Conservation (phyloP, 2,113 vertebrate species). For the Syrmaticus mikado region DNA sequence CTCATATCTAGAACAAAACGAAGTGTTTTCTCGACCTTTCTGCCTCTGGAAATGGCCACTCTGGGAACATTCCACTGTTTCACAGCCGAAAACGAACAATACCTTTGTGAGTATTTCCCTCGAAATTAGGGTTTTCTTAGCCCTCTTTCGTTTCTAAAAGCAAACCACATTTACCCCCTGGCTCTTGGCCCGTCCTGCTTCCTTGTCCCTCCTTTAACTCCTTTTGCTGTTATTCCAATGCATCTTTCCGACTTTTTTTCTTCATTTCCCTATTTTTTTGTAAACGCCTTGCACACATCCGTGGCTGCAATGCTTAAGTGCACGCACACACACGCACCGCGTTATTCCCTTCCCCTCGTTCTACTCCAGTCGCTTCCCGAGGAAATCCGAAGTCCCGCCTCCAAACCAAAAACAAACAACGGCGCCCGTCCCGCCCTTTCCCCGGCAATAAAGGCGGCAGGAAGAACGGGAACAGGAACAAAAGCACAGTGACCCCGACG, state of each 20-base stretch:
- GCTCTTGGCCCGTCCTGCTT: background rate
- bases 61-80: background rate
- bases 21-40: background rate
- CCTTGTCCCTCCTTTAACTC: background rate
- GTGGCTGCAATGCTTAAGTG: background rate
- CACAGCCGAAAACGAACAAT: accelerated
- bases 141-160: background rate
- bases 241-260: background rate
- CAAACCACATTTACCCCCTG: no score
- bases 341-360: background rate
- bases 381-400: background rate
- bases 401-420: background rate
- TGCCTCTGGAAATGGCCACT: background rate
- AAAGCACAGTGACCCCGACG: conserved; percentile 63
- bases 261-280: background rate
- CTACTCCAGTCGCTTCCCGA: background rate
- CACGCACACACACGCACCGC: accelerated
- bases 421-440: accelerated
- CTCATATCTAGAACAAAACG: background rate
- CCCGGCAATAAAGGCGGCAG: accelerated
- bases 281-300: background rate
- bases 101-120: accelerated
- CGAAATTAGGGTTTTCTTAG: background rate
- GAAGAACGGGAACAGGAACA: accelerated
- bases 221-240: background rate